Base-by-base conservation (phyloP, 2,113 vertebrate genomes). In the Zapornia atra region DNA sequence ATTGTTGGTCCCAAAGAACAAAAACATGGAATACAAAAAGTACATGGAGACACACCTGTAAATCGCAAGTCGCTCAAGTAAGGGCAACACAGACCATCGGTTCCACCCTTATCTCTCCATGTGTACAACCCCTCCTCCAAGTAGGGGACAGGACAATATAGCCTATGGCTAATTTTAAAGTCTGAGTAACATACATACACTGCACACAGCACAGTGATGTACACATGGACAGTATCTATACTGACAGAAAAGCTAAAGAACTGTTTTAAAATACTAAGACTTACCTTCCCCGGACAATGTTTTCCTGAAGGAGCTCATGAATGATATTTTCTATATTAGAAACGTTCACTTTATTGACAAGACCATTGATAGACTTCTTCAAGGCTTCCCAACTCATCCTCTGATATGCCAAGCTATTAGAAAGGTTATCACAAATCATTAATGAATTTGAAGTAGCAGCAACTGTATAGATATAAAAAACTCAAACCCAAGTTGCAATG, bases 371-470 rank as follows among this genome's bases (percentile, higher is more conserved):
- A 4, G 99, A 99, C 96, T 99, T 99, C 98, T 99, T 99, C 94
- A 99, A 97, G 24, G 99, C 99, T 97, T 99, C 99, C 99, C 99
- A 99, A 97, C 99, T 99, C 99, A 99, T 99, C 90, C 99, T 99
- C 97, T 99, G 99, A 97, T 99, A 99, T 6, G 99, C 99, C 97
- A 99, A 98, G 94, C 99, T 99, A 97, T 93, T 95, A 91, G 15
- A 95, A 68, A 88, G 83, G 65, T 42, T 42, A 96, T 53, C 44
- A 94, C 31, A 85, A 56, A 79, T 97, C 90, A 92, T 4, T 83
- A 78, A 84, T 42, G 42, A 10, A 68, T 64, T 5, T 51, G 42
- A 87, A 19, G n/a, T 9, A 38, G 20, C 15, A 51, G 10, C 19
- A 3, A 85, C 20, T 60, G 10, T 31, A 36, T 18, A 40, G 15